Evolutionary conservation across 2,113 vertebrate species (phyloP).

Genomic region (Athene noctua): DNA sequence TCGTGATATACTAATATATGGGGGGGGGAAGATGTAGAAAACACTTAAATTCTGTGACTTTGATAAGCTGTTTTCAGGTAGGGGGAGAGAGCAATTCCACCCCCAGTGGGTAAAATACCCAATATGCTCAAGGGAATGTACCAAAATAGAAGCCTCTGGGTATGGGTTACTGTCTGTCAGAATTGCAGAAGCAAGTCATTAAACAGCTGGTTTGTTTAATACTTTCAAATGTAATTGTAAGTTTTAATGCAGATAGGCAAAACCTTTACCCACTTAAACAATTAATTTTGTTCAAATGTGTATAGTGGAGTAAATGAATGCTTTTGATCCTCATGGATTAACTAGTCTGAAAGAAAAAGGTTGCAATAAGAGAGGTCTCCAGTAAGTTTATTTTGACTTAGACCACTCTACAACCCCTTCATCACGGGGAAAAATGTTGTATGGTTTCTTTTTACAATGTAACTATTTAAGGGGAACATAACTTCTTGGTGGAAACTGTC

Average conservation of each 20-base stretch:
- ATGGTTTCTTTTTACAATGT: background rate
- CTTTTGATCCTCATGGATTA: background rate
- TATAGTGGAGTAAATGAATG: background rate
- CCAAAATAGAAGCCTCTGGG: background rate
- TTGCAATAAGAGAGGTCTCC: background rate
- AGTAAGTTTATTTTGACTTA: background rate
- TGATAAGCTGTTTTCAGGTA: background rate
- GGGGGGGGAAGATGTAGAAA: background rate
- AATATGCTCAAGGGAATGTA: background rate
- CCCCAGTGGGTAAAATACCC: background rate
- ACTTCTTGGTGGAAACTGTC: background rate
- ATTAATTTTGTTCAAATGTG: background rate
- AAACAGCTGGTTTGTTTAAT: background rate
- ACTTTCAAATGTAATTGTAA: background rate
- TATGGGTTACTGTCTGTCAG: background rate
- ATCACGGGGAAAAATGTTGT: background rate
- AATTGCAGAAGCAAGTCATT: background rate
- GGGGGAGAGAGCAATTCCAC: background rate
- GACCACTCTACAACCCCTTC: background rate
- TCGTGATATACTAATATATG: background rate
- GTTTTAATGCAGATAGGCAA: background rate
- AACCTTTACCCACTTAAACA: background rate
- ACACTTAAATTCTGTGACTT: background rate
- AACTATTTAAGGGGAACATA: background rate
- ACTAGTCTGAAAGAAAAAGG: background rate